These are phyloP conservation scores for Blastobasis adustella DNA, from an alignment of 2,888 invertebrate species.

Conservation along the genomic window DNA sequence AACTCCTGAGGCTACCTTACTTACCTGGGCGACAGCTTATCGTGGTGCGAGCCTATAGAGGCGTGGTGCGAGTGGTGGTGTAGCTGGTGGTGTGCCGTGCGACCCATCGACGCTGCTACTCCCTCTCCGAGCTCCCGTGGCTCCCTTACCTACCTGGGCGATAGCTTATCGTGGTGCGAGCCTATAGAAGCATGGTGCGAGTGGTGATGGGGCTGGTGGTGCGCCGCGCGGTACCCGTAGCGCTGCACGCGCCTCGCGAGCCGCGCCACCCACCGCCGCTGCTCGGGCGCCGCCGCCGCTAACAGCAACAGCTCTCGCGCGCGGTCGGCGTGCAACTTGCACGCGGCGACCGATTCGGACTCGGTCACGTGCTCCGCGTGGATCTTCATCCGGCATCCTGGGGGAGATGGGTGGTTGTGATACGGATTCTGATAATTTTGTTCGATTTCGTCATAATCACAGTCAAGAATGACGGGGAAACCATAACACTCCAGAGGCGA, in stretches of 20 bases:
- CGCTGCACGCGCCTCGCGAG: conserved; percentile 94
- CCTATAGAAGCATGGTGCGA: conserved; percentile 26
- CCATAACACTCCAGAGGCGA: too few relatives aligned
- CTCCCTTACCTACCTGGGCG: conserved; percentile 27
- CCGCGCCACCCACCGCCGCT: conserved; percentile 94
- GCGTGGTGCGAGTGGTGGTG: conserved; percentile 4
- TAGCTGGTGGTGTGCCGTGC: conserved; percentile 63
- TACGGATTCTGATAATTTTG: too few relatives aligned
- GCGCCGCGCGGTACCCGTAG: conserved; percentile 95
- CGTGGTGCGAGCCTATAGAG: conserved; percentile 72
- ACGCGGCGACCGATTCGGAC: conserved; percentile 91
- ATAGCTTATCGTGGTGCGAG: conserved; percentile 32
- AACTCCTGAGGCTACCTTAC: too few relatives aligned
- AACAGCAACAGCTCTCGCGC: conserved; percentile 95
- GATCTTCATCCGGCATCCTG: conserved; percentile 96
- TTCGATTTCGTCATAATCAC: too few relatives aligned
- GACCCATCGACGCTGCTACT: conserved; percentile 80
- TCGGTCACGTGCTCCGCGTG: conserved; percentile 96
- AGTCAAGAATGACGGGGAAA: too few relatives aligned
- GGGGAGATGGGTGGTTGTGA: background rate
- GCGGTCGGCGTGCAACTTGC: conserved; percentile 97
- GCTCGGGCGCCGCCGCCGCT: conserved; percentile 89
- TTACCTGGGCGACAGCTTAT: conserved; percentile 66
- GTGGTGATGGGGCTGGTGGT: conserved; percentile 51
- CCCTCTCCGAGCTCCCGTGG: too few relatives aligned